Conservation (phyloP, 35 echinoderm and acorn worm species). For the Heliocidaris erythrogramma region DNA sequence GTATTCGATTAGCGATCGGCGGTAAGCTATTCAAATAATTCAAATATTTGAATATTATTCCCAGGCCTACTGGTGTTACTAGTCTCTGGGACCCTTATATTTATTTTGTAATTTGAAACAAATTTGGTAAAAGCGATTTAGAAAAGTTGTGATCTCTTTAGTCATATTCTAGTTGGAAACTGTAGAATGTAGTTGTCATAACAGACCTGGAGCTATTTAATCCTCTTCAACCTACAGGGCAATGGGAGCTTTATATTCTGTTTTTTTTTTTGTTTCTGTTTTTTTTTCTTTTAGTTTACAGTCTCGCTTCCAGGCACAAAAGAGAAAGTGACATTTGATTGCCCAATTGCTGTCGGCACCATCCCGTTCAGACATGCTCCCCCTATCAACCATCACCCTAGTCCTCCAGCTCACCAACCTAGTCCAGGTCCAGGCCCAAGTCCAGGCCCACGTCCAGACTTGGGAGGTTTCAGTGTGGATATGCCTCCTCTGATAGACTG, state of each 20-base stretch:
- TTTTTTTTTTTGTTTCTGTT: neutral
- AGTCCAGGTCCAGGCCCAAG: neutral
- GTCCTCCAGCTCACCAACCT: neutral
- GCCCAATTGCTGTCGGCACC: conserved; percentile 8
- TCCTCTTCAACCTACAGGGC: too few relatives aligned
- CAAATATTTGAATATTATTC: too few relatives aligned
- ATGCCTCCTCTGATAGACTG: conserved; percentile 8
- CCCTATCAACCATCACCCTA: neutral
- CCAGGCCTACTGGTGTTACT: too few relatives aligned
- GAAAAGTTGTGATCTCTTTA: too few relatives aligned
- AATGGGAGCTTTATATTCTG: neutral
- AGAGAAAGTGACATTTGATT: conserved; percentile 13
- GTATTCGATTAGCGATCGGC: too few relatives aligned
- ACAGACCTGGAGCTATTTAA: too few relatives aligned
- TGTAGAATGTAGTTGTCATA: too few relatives aligned
- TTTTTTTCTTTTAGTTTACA: neutral
- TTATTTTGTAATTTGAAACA: too few relatives aligned
- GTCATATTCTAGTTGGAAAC: too few relatives aligned
- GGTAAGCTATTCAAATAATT: too few relatives aligned
- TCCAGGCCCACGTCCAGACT: neutral
- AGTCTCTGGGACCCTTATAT: too few relatives aligned
- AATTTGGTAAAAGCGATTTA: too few relatives aligned
- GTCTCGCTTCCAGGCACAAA: neutral
- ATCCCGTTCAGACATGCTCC: neutral
- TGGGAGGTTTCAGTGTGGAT: neutral